Percentiles rank a stretch among this genome's conserved stretches.
These are phyloP conservation scores for Caerostris darwini DNA, from an alignment of 1,140 invertebrate species.

Conservation along the genomic window DNA sequence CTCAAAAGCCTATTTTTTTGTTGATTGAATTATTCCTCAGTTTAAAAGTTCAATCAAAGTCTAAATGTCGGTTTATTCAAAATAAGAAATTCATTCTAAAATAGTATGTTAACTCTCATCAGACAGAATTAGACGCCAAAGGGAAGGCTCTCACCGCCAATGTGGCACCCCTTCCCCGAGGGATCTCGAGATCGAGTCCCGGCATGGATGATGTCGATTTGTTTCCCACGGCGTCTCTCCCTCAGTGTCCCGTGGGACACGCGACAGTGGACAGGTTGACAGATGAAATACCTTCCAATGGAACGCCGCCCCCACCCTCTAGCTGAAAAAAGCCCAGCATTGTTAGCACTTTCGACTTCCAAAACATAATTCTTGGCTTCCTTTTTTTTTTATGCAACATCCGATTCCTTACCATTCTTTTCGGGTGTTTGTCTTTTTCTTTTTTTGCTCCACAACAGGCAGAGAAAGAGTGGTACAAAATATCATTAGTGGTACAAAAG, in stretches of 20 bases:
- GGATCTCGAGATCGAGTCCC: slow-evolving; percentile 20
- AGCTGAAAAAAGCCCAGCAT: slow-evolving; percentile 63
- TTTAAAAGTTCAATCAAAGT: not conserved
- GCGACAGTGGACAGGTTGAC: slow-evolving; percentile 77
- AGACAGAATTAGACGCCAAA: not conserved
- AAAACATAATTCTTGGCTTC: slow-evolving; percentile 70
- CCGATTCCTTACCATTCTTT: slow-evolving; percentile 2
- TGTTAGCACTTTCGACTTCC: slow-evolving; percentile 76
- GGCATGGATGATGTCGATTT: slow-evolving; percentile 77
- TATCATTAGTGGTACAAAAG: not conserved
- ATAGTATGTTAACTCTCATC: no score
- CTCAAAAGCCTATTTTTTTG: no score
- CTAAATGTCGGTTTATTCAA: no score
- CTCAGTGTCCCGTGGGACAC: slow-evolving; percentile 63
- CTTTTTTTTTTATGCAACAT: not conserved
- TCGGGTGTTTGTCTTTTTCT: not conserved
- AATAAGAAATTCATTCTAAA: no score
- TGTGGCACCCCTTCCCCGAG: not conserved
- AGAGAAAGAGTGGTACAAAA: not conserved
- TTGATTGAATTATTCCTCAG: not conserved
- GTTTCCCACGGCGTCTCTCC: slow-evolving; percentile 69
- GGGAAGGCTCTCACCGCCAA: slow-evolving; percentile 18
- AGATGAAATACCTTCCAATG: slow-evolving; percentile 77
- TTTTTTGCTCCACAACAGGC: not conserved
- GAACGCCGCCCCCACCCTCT: slow-evolving; percentile 57